Percentiles rank a stretch among this genome's conserved stretches.
phyloP scores from a whole-genome alignment of 2,113 vertebrate species.

The Hystrix cristata region DNA sequence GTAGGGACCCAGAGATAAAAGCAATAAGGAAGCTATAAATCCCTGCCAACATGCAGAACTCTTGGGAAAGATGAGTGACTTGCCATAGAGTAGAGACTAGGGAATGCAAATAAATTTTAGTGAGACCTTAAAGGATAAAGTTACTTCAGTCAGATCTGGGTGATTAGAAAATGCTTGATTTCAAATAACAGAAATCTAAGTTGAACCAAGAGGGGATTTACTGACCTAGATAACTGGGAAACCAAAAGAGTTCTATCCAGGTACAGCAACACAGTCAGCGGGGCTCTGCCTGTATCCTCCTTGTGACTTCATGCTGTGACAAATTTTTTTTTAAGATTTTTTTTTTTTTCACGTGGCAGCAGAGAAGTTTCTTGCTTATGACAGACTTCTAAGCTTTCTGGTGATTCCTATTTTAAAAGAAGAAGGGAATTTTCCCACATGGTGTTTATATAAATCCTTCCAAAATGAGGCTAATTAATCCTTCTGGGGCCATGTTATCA shows the following conservation, averaged over 20 bases:
- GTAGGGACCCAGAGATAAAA: slow-evolving; percentile 4
- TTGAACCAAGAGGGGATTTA: neutral
- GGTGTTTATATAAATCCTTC: neutral
- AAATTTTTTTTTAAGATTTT: neutral
- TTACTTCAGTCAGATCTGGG: neutral
- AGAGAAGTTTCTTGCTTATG: neutral
- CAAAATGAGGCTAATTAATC: neutral
- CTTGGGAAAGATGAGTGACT: slow-evolving; percentile 19
- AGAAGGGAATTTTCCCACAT: neutral
- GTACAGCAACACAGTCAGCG: neutral
- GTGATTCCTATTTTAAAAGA: neutral
- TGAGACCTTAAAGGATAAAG: slow-evolving; percentile 8
- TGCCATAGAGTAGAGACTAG: neutral
- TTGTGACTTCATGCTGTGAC: neutral
- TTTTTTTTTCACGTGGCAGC: neutral
- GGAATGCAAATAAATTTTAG: slow-evolving; percentile 1
- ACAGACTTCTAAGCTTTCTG: neutral
- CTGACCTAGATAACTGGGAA: neutral
- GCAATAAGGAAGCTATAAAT: slow-evolving; percentile 46
- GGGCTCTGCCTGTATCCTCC: neutral
- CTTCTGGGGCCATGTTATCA: neutral
- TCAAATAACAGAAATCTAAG: neutral
- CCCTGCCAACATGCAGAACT: neutral
- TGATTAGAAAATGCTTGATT: slow-evolving; percentile 29
- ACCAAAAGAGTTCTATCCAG: neutral